Conservation (phyloP, 2,888 invertebrate genomes). For the Cyclophora albipunctata region DNA sequence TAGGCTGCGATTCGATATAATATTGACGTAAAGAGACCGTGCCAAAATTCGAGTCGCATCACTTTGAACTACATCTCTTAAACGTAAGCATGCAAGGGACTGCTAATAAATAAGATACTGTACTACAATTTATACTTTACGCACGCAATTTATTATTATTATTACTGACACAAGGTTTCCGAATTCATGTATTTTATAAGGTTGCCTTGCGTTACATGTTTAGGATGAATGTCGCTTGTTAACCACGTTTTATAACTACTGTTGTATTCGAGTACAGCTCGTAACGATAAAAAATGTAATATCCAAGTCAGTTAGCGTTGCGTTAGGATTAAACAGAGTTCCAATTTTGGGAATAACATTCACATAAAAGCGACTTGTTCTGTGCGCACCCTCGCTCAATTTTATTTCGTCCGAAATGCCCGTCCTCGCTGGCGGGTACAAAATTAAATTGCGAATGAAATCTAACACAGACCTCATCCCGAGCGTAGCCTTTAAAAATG, state of each 20-base stretch:
- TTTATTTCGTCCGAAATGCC: slow-evolving; percentile 41
- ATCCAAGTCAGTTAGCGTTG: too few relatives aligned
- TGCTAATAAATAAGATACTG: too few relatives aligned
- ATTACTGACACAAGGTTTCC: too few relatives aligned
- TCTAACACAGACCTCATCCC: slow-evolving; percentile 34
- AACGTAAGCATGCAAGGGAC: background rate
- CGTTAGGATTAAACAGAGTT: slow-evolving; percentile 11
- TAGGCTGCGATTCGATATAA: slow-evolving; percentile 64
- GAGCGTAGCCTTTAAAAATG: slow-evolving; percentile 30
- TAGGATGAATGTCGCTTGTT: too few relatives aligned
- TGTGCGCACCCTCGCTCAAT: slow-evolving; percentile 30
- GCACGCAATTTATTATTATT: too few relatives aligned
- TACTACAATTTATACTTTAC: too few relatives aligned
- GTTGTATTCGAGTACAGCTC: too few relatives aligned
- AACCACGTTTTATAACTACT: too few relatives aligned
- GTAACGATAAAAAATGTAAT: too few relatives aligned
- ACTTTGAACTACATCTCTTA: slow-evolving; percentile 12
- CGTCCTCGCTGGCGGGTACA: slow-evolving; percentile 23
- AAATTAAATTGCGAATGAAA: slow-evolving; percentile 51
- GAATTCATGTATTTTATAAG: too few relatives aligned
- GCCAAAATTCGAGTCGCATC: slow-evolving; percentile 50
- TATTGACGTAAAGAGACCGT: slow-evolving; percentile 59
- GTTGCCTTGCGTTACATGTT: too few relatives aligned
- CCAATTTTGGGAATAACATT: slow-evolving; percentile 17
- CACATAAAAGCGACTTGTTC: slow-evolving; percentile 21